These are phyloP conservation scores for Yponomeuta malinellus DNA, from an alignment of 2,888 invertebrate genomes.

Conservation along the genomic window DNA sequence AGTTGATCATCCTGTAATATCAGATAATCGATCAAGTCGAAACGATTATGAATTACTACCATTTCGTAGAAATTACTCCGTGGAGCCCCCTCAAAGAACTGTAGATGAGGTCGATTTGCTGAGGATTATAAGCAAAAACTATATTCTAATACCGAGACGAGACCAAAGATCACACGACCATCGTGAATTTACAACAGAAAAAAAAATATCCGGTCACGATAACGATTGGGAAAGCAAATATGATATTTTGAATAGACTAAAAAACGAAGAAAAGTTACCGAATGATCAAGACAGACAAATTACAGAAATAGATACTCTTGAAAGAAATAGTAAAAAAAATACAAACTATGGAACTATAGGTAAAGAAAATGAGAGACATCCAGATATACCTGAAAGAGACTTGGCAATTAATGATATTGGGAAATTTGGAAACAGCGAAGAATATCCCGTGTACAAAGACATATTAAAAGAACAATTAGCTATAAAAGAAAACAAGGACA, in stretches of 20 bases:
- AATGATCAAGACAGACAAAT: slow-evolving; percentile 6
- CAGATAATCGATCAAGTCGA: background rate
- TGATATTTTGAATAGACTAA: slow-evolving; percentile 54
- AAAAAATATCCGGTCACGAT: slow-evolving; percentile 26
- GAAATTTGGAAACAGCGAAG: background rate
- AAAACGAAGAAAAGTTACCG: slow-evolving; percentile 39
- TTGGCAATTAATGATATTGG: background rate
- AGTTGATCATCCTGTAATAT: background rate
- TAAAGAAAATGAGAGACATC: background rate
- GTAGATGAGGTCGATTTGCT: slow-evolving; percentile 39
- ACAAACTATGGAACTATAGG: background rate
- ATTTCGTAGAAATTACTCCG: background rate
- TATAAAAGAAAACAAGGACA: background rate
- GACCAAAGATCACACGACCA: background rate
- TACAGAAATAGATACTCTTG: background rate
- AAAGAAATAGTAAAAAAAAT: background rate
- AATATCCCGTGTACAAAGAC: background rate
- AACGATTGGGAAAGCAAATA: slow-evolving; percentile 65
- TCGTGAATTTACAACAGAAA: slow-evolving; percentile 4
- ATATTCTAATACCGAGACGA: slow-evolving; percentile 58
- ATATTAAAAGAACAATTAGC: background rate
- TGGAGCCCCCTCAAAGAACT: slow-evolving; percentile 16
- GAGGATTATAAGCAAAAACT: slow-evolving; percentile 58
- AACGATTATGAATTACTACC: background rate
- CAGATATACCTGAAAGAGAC: background rate